A percentile compares a stretch with the other conserved stretches of the same genome.
phyloP scores from a whole-genome alignment of 2,797 vertebrate species.

The Brachymystax lenok region DNA sequence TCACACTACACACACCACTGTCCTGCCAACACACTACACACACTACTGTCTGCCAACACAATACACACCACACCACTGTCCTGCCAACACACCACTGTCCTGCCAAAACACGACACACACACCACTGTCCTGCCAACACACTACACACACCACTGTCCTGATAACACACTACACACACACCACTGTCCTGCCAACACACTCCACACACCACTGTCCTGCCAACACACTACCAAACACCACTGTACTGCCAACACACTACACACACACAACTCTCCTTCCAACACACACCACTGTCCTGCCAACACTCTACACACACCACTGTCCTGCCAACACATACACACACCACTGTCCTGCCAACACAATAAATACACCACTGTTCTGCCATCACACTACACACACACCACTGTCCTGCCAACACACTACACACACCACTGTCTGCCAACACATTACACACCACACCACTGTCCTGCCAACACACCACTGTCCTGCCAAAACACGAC shows the following conservation, averaged over 20 bases:
- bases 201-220: not conserved
- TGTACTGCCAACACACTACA: conserved; percentile 2
- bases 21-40: conserved; percentile 20
- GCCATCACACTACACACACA: conserved; percentile 4
- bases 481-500: not conserved
- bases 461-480: not conserved
- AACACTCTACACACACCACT: conserved; percentile 6
- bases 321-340: conserved; percentile 20
- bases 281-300: not conserved
- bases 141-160: no score
- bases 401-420: not conserved
- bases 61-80: not conserved
- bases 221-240: conserved; percentile 7
- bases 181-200: not conserved
- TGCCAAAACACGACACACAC: conserved; percentile 5
- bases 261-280: no score
- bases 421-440: no score
- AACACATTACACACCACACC: not conserved
- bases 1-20: conserved; percentile 7
- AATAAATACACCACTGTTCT: conserved; percentile 12
- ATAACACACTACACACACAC: not conserved
- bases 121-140: not conserved
- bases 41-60: conserved; percentile 17
- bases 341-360: not conserved
- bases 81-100: conserved; percentile 2